phyloP scores from a whole-genome alignment of 35 echinoderm and acorn worm species.

The Nesometra sesokonis region DNA sequence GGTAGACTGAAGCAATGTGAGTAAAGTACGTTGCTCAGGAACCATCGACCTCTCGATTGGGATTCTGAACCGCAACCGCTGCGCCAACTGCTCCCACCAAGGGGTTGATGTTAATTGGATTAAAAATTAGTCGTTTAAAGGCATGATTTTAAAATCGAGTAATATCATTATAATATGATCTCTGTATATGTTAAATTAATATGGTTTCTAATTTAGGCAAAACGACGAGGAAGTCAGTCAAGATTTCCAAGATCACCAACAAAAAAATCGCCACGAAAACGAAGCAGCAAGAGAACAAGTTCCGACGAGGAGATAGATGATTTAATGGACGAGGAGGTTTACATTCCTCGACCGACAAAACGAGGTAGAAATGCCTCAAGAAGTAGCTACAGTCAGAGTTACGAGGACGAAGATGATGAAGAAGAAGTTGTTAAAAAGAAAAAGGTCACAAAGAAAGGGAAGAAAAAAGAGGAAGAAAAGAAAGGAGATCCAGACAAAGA shows the following conservation, averaged over 20 bases:
- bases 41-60: no score
- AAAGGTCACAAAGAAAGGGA: not conserved
- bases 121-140: no score
- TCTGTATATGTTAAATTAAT: no score
- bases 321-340: conserved; percentile 62
- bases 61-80: no score
- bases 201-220: not conserved
- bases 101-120: no score
- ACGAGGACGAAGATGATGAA: conserved; percentile 17
- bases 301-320: conserved; percentile 40
- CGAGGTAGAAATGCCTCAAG: conserved; percentile 12
- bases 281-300: conserved; percentile 9
- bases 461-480: not conserved
- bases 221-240: conserved; percentile 22
- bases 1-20: no score
- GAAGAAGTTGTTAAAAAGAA: conserved; percentile 25
- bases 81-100: no score
- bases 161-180: no score
- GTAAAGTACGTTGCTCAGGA: no score
- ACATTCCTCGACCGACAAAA: conserved; percentile 76
- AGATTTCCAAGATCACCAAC: conserved; percentile 21
- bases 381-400: conserved; percentile 14
- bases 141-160: no score
- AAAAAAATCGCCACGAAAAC: conserved; percentile 6
- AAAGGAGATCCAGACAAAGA: conserved; percentile 13